Evolutionary conservation across 1,140 invertebrate species (phyloP).

Genomic region (Eurytemora carolleeae): DNA sequence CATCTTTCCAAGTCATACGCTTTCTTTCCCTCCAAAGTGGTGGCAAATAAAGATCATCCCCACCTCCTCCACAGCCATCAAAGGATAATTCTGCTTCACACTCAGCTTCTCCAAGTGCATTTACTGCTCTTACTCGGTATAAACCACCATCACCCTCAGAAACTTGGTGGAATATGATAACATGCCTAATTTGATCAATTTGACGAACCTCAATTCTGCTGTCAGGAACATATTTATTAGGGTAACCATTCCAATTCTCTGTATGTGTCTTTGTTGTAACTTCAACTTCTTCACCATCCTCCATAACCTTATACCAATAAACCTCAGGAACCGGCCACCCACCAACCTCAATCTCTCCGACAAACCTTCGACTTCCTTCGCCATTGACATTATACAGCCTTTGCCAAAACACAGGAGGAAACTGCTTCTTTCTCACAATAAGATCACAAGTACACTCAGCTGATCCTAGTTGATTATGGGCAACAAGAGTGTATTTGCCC

Average conservation of each 20-base stretch:
- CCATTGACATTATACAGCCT: background rate
- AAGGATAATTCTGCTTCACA: constrained; percentile 12
- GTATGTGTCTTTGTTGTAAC: constrained; percentile 2
- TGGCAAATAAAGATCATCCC: constrained; percentile 8
- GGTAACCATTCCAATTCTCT: constrained; percentile 11
- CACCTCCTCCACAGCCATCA: background rate
- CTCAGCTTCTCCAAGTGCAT: constrained; percentile 11
- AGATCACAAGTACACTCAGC: constrained; percentile 11
- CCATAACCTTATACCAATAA: constrained; percentile 10
- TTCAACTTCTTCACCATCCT: constrained; percentile 3
- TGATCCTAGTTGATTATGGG: background rate
- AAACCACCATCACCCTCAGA: constrained; percentile 5
- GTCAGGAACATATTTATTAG: constrained; percentile 11
- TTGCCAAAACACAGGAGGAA: constrained; percentile 13
- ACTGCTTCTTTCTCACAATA: constrained; percentile 12
- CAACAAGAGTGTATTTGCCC: constrained; percentile 9
- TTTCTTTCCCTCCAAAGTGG: constrained; percentile 5
- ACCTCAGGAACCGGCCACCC: constrained; percentile 13
- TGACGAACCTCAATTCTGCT: constrained; percentile 9
- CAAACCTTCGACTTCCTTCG: background rate
- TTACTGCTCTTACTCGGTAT: constrained; percentile 6
- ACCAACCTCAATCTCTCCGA: constrained; percentile 6
- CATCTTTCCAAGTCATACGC: constrained; percentile 9
- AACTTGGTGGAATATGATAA: constrained; percentile 1
- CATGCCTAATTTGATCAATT: constrained; percentile 13